Conservation (phyloP, 2,113 vertebrate species). For the Chelonoidis abingdonii region DNA sequence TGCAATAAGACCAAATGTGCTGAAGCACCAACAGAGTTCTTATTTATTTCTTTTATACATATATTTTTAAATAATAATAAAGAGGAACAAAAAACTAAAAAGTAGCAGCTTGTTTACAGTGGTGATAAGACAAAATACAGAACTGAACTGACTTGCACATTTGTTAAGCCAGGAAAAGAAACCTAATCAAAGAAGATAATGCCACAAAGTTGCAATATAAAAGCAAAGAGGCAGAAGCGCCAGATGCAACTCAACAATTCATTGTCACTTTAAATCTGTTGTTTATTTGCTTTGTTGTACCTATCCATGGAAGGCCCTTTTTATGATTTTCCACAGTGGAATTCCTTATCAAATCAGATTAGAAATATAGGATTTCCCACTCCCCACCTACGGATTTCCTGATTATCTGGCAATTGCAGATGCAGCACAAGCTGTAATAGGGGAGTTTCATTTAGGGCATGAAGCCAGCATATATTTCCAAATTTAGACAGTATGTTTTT, state of each 20-base stretch:
- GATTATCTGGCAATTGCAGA: conserved; percentile 31
- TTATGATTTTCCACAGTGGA: conserved; percentile 23
- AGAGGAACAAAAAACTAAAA: neutral
- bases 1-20: neutral
- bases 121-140: neutral
- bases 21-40: neutral
- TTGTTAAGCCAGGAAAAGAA: neutral
- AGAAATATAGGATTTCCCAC: conserved; percentile 44
- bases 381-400: conserved; percentile 39
- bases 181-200: neutral
- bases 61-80: neutral
- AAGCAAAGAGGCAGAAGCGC: neutral
- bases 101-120: neutral
- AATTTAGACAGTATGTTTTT: neutral
- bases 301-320: neutral
- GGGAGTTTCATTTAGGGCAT: neutral
- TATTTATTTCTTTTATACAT: neutral
- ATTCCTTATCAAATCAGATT: conserved; percentile 2
- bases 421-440: conserved; percentile 7
- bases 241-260: neutral
- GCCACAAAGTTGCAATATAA: neutral
- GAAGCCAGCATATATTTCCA: neutral
- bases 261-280: neutral
- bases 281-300: neutral
- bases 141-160: neutral